Percentiles rank a stretch among this genome's conserved stretches.
phyloP scores from a whole-genome alignment of 2,797 vertebrate species.

The Myioborus melanocephalus region DNA sequence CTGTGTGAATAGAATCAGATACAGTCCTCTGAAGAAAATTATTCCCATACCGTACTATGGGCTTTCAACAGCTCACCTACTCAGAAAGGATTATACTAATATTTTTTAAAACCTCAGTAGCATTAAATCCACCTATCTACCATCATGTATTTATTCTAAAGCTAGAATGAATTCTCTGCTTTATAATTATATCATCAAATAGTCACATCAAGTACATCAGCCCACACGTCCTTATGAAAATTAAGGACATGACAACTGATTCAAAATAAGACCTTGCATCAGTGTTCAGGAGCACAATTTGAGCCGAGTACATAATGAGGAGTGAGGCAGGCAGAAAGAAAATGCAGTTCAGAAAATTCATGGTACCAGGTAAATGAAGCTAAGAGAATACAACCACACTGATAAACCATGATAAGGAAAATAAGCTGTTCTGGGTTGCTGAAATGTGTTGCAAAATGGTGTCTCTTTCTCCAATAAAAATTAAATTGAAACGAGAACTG shows the following conservation, averaged over 20 bases:
- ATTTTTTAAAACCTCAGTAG: not conserved
- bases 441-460: not conserved
- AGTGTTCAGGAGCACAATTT: not conserved
- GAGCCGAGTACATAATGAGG: not conserved
- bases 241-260: not conserved
- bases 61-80: not conserved
- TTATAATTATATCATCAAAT: constrained; percentile 9
- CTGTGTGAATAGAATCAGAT: not conserved
- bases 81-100: not conserved
- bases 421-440: not conserved
- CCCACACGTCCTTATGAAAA: not conserved
- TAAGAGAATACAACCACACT: not conserved
- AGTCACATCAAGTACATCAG: not conserved
- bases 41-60: not conserved
- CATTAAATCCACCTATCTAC: not conserved
- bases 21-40: not conserved
- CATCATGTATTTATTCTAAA: not conserved
- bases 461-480: not conserved
- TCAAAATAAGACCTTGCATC: not conserved
- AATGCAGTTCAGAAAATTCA: constrained; percentile 9
- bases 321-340: not conserved
- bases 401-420: constrained; percentile 1
- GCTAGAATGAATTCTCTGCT: not conserved
- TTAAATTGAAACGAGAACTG: not conserved
- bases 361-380: not conserved